A percentile compares a stretch with the other conserved stretches of the same genome.
Conservation (phyloP, 2,797 vertebrate species). For the Microctenopoma stevenorrisi region DNA sequence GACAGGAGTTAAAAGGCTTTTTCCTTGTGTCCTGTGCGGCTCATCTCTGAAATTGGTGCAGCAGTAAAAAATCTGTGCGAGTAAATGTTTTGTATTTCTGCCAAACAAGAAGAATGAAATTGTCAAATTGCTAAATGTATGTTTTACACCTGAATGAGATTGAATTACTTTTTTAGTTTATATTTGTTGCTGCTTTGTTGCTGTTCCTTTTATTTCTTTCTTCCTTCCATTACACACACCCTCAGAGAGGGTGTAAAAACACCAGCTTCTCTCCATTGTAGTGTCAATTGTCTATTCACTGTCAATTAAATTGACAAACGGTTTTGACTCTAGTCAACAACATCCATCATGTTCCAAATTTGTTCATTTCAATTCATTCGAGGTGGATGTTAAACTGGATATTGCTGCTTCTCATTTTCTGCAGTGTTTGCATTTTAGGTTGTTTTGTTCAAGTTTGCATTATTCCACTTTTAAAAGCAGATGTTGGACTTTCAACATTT, state of each 20-base stretch:
- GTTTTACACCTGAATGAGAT: conserved; percentile 7
- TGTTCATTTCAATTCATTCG: background rate
- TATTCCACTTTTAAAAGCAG: background rate
- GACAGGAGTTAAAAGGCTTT: conserved; percentile 28
- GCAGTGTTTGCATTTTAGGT: background rate
- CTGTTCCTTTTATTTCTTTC: conserved; percentile 5
- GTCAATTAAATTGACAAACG: background rate
- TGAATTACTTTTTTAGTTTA: conserved; percentile 3
- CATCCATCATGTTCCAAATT: background rate
- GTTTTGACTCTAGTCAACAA: background rate
- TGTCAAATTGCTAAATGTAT: conserved; percentile 21
- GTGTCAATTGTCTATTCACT: background rate
- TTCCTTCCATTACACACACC: conserved; percentile 17
- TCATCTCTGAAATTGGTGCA: conserved; percentile 36
- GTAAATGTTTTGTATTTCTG: conserved; percentile 10
- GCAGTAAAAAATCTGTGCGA: conserved; percentile 17
- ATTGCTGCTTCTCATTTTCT: background rate
- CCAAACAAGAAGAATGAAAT: conserved; percentile 25
- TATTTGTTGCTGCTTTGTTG: conserved; percentile 20
- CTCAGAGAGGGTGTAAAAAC: conserved; percentile 9
- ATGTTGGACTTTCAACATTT: background rate
- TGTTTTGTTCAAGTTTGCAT: background rate
- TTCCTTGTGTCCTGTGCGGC: conserved; percentile 9
- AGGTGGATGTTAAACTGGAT: background rate
- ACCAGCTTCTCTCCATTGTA: conserved; percentile 5